Percentiles rank a stretch among this genome's conserved stretches.
Evolutionary conservation across 1,140 invertebrate genomes (phyloP).

Genomic region (Drosophila nebulosa): DNA sequence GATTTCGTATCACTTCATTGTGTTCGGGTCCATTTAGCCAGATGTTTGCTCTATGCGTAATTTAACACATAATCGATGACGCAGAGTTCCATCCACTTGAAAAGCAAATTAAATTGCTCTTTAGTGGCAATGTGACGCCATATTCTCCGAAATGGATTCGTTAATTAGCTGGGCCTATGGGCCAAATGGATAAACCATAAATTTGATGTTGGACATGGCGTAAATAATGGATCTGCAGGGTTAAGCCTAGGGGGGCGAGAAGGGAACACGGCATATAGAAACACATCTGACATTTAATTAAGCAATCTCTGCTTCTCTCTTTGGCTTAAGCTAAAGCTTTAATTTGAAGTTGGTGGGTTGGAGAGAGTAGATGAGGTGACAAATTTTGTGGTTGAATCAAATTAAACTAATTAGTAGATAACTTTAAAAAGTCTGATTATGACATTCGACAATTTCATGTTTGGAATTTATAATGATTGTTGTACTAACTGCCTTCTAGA

Average conservation of each 20-base stretch:
- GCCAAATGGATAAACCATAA: slow-evolving; percentile 23
- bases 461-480: background rate
- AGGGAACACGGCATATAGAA: background rate
- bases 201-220: slow-evolving; percentile 9
- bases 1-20: slow-evolving; percentile 7
- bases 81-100: slow-evolving; percentile 16
- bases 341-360: too few species aligned
- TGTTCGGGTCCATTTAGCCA: slow-evolving; percentile 41
- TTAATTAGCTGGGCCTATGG: slow-evolving; percentile 49
- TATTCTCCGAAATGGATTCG: background rate
- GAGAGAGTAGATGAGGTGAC: too few species aligned
- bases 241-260: background rate
- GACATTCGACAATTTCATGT: background rate
- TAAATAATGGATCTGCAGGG: background rate
- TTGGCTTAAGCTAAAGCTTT: too few species aligned
- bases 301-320: background rate
- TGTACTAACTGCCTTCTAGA: background rate
- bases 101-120: slow-evolving; percentile 58
- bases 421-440: background rate
- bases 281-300: background rate
- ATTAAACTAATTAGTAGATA: background rate
- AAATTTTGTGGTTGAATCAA: too few species aligned
- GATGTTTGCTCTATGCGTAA: slow-evolving; percentile 57
- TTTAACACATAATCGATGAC: slow-evolving; percentile 73
- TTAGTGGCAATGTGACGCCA: slow-evolving; percentile 47